Conservation (phyloP, 2,113 vertebrate genomes). For the Gorsachius goisagi region DNA sequence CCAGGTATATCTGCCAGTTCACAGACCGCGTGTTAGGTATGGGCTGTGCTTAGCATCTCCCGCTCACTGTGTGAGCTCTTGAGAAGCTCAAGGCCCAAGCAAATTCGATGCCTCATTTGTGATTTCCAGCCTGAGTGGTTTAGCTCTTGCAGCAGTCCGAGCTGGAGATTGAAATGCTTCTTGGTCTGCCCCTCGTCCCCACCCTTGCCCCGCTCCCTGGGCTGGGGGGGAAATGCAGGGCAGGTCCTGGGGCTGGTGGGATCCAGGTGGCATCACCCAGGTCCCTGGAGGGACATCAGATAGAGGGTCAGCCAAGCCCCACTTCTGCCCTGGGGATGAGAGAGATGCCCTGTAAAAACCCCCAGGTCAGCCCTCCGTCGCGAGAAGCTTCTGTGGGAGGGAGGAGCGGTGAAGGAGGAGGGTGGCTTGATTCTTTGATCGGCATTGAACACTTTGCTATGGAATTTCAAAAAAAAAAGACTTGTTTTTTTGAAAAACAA, state of each 20-base stretch:
- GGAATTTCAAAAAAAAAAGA: not conserved
- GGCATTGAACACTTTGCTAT: rapidly evolving
- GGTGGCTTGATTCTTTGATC: too few species aligned
- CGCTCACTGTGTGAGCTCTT: rapidly evolving
- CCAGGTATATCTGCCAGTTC: not conserved
- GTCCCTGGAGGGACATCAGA: not conserved
- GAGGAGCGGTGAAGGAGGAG: not conserved
- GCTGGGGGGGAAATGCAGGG: not conserved
- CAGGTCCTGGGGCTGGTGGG: not conserved
- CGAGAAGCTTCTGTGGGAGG: not conserved
- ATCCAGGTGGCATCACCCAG: too few species aligned
- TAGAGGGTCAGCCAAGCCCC: rapidly evolving
- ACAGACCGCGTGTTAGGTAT: not conserved
- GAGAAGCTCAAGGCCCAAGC: not conserved
- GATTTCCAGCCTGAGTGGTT: not conserved
- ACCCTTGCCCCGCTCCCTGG: not conserved
- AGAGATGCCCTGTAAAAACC: too few species aligned
- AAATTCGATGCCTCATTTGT: not conserved
- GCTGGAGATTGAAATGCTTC: not conserved
- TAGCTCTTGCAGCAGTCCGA: not conserved
- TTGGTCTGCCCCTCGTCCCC: not conserved
- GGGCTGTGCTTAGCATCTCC: not conserved
- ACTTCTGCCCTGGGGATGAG: not conserved
- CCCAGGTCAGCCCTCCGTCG: rapidly evolving
- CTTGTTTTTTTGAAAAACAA: not conserved